Percentiles rank a stretch among this genome's conserved stretches.
These are phyloP conservation scores for Dione juno DNA, from an alignment of 2,888 invertebrate genomes.

Conservation along the genomic window DNA sequence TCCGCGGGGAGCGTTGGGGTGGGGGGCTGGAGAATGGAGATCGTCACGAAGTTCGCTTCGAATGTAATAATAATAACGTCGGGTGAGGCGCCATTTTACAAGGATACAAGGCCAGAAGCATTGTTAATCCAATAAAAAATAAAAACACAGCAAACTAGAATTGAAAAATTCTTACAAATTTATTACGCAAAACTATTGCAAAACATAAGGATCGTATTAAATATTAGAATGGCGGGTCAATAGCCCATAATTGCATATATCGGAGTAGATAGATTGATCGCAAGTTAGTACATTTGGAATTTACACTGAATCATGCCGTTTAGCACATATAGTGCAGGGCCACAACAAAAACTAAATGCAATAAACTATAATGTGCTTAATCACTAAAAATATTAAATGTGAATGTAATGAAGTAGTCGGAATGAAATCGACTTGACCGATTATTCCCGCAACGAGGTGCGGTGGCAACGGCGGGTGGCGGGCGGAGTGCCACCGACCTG, in stretches of 20 bases:
- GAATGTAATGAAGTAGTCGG: constrained; percentile 46
- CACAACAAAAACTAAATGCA: constrained; percentile 9
- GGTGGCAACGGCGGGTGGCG: constrained; percentile 72
- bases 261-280: constrained; percentile 20
- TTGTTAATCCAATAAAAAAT: constrained; percentile 64
- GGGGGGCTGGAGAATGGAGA: constrained; percentile 70
- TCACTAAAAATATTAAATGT: constrained; percentile 34
- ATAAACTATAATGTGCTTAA: constrained; percentile 12
- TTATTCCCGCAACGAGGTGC: constrained; percentile 77
- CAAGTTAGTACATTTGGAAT: constrained; percentile 29
- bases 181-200: constrained; percentile 55
- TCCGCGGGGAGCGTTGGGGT: constrained; percentile 72
- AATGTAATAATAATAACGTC: constrained; percentile 79
- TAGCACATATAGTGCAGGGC: neutral
- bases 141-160: constrained; percentile 47
- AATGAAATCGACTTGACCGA: constrained; percentile 72
- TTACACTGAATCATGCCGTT: constrained; percentile 13
- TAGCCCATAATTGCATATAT: constrained; percentile 73
- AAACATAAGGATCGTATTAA: constrained; percentile 60
- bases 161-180: constrained; percentile 31
- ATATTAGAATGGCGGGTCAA: constrained; percentile 71
- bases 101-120: constrained; percentile 80
- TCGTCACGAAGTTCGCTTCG: constrained; percentile 83
- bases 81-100: constrained; percentile 82
- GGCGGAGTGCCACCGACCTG: constrained; percentile 68